These are phyloP conservation scores for Micrastur ruficollis DNA, from an alignment of 2,797 vertebrate genomes.

Conservation along the genomic window DNA sequence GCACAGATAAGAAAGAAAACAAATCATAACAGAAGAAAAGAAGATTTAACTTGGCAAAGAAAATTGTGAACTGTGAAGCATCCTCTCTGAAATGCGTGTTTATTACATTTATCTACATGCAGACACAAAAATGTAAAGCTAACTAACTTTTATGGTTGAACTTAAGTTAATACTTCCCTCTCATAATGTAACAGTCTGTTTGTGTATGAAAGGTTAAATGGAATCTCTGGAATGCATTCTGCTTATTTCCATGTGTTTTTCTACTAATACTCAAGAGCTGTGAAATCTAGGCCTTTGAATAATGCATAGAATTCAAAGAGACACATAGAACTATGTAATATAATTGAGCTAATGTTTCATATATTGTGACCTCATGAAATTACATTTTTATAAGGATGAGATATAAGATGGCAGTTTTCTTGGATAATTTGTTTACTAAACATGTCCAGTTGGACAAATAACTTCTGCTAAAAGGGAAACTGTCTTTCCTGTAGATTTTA, in stretches of 20 bases:
- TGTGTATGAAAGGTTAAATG: background rate
- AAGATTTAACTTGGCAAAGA: background rate
- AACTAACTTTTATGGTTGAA: background rate
- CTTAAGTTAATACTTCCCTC: background rate
- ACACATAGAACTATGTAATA: background rate
- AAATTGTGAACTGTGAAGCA: background rate
- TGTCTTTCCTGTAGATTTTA: constrained; percentile 79
- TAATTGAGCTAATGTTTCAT: background rate
- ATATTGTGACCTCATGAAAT: background rate
- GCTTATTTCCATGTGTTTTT: background rate
- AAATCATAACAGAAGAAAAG: background rate
- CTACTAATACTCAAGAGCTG: background rate
- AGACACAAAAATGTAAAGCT: background rate
- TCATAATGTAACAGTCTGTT: background rate
- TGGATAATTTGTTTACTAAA: background rate
- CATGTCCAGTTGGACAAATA: background rate
- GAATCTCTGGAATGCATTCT: background rate
- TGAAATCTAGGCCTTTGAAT: background rate
- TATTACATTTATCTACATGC: background rate
- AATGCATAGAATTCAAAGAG: background rate
- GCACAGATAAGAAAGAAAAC: background rate
- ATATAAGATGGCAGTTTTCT: background rate
- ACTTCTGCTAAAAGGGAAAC: background rate
- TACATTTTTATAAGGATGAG: background rate
- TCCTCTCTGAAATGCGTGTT: background rate